Percentiles rank a stretch among this genome's conserved stretches.
Evolutionary conservation across 2,797 vertebrate genomes (phyloP).

Genomic region (Australoheros facetus): DNA sequence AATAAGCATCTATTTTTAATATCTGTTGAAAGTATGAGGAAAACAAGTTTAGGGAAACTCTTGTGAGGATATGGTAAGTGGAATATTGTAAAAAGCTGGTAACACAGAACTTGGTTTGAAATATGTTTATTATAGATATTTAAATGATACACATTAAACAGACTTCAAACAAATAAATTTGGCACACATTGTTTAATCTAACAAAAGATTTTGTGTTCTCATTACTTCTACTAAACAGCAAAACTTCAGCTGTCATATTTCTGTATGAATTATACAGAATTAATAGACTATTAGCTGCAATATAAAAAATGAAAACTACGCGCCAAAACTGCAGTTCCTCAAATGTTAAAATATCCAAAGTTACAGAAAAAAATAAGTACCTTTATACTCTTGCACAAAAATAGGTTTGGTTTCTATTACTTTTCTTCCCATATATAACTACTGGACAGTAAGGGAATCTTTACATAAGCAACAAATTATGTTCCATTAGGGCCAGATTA

Average conservation of each 20-base stretch:
- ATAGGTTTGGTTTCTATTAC: neutral
- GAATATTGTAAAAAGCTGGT: neutral
- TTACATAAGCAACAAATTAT: neutral
- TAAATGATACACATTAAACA: neutral
- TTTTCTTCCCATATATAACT: neutral
- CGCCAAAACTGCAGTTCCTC: neutral
- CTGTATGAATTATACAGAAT: neutral
- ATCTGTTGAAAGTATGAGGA: neutral
- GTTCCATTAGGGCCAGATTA: neutral
- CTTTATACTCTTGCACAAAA: neutral
- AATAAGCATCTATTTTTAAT: neutral
- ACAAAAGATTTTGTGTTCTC: neutral
- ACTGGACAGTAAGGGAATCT: neutral
- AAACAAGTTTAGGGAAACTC: neutral
- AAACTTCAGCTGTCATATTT: neutral
- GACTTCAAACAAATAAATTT: neutral
- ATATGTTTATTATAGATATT: neutral
- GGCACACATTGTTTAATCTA: neutral
- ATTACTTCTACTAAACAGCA: neutral
- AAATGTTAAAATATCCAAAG: neutral
- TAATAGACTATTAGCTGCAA: neutral
- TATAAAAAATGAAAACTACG: neutral
- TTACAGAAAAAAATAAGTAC: neutral
- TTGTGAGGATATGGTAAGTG: neutral
- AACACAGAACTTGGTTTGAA: neutral